phyloP scores from a whole-genome alignment of 2,113 vertebrate genomes.

The Phylloscopus whistleri region DNA sequence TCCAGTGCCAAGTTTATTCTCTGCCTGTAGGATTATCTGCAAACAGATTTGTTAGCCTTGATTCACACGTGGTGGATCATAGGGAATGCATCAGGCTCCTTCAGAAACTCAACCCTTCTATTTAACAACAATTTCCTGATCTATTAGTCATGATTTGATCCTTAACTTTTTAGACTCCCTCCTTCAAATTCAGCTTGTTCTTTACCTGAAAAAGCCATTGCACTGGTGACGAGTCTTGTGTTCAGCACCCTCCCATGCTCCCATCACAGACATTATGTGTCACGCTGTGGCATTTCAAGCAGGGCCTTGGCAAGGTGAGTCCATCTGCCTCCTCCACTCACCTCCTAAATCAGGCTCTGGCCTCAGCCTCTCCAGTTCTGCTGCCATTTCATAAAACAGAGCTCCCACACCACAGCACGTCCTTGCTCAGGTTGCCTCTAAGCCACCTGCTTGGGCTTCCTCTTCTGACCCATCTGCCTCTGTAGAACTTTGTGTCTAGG shows the following conservation, averaged over 20 bases:
- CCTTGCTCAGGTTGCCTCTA: background rate
- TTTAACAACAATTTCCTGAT: background rate
- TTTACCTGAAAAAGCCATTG: background rate
- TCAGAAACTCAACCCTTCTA: background rate
- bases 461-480: background rate
- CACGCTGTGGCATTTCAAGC: fast-evolving
- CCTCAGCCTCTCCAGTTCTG: background rate
- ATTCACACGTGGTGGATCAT: background rate
- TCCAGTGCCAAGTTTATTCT: background rate
- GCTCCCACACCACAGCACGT: background rate
- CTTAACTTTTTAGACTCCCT: background rate
- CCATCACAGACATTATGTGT: fast-evolving
- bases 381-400: background rate
- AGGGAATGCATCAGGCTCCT: background rate
- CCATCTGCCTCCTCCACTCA: background rate
- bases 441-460: background rate
- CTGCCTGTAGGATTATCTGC: background rate
- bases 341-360: background rate
- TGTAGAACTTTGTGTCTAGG: background rate
- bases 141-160: background rate
- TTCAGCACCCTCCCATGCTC: background rate
- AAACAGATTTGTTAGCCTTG: background rate
- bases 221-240: fast-evolving
- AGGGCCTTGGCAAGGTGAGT: background rate
- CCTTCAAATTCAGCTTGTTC: background rate